These are phyloP conservation scores for Chironomus striatipennis DNA, from an alignment of 1,140 invertebrate genomes.

Conservation along the genomic window DNA sequence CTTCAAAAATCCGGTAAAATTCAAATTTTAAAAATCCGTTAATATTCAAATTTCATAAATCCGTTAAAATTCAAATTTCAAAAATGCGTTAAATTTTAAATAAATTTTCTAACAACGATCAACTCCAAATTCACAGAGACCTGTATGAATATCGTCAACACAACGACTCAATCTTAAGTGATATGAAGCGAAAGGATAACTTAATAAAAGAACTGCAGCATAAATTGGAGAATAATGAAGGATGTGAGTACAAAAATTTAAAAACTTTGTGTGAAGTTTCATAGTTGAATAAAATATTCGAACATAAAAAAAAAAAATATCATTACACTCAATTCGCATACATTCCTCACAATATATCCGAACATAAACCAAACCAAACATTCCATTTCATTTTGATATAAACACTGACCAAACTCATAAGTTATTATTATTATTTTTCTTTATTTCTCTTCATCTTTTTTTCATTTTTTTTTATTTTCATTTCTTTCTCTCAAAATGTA, in stretches of 20 bases:
- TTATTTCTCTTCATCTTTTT: neutral
- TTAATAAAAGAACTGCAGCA: slow-evolving; percentile 81
- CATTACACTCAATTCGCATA: neutral
- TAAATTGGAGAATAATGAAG: slow-evolving; percentile 69
- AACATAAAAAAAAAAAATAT: neutral
- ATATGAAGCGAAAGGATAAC: slow-evolving; percentile 78
- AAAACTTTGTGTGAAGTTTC: neutral
- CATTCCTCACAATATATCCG: neutral
- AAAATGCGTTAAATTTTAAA: neutral
- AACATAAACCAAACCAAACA: neutral
- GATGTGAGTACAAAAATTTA: slow-evolving; percentile 68
- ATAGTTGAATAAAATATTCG: neutral
- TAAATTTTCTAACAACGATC: neutral
- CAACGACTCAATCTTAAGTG: slow-evolving; percentile 65
- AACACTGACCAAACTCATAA: neutral
- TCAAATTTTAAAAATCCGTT: too few relatives aligned
- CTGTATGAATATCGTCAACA: slow-evolving; percentile 70
- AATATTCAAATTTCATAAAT: too few relatives aligned
- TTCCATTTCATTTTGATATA: neutral
- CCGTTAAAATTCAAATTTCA: neutral
- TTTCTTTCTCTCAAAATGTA: neutral
- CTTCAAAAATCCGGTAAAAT: too few relatives aligned
- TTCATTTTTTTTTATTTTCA: neutral
- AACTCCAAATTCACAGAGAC: slow-evolving; percentile 56
- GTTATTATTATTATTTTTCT: neutral